A percentile compares a stretch with the other conserved stretches of the same genome.
These are phyloP conservation scores for Spialia ferax DNA, from an alignment of 2,888 invertebrate genomes.

Conservation along the genomic window DNA sequence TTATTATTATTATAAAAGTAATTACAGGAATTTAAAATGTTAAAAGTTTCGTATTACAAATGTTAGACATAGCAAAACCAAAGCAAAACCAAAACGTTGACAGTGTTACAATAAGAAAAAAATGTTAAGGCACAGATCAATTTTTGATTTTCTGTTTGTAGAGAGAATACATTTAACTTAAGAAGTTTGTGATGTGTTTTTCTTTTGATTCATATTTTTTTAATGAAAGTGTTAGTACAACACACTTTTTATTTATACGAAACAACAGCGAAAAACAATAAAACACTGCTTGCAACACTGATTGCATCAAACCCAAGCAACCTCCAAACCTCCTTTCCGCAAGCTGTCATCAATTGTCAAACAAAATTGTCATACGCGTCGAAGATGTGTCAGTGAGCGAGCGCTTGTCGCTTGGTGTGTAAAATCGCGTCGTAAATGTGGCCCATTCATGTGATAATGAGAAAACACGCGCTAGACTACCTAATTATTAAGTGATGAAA, in stretches of 20 bases:
- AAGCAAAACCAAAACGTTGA: not conserved
- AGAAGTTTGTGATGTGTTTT: no score
- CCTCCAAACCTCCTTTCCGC: conserved; percentile 25
- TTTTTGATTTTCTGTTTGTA: not conserved
- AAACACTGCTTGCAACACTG: conserved; percentile 13
- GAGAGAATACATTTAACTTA: no score
- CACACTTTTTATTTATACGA: no score
- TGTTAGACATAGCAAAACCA: not conserved
- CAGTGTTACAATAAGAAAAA: not conserved
- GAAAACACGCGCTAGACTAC: conserved; percentile 75
- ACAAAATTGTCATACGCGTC: conserved; percentile 76
- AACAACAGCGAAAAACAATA: no score
- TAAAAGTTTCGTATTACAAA: no score
- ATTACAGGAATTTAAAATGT: not conserved
- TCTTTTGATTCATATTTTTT: no score
- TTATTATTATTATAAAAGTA: not conserved
- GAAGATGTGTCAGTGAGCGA: conserved; percentile 81
- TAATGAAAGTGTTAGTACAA: no score
- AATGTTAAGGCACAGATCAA: not conserved
- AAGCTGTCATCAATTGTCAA: conserved; percentile 50
- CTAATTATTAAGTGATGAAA: conserved; percentile 80
- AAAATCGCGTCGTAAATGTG: conserved; percentile 78
- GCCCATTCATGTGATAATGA: conserved; percentile 80
- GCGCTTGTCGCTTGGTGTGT: conserved; percentile 65
- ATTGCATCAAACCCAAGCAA: conserved; percentile 15